phyloP scores from a whole-genome alignment of 2,888 invertebrate genomes.

The Lasioglossum malachurum region DNA sequence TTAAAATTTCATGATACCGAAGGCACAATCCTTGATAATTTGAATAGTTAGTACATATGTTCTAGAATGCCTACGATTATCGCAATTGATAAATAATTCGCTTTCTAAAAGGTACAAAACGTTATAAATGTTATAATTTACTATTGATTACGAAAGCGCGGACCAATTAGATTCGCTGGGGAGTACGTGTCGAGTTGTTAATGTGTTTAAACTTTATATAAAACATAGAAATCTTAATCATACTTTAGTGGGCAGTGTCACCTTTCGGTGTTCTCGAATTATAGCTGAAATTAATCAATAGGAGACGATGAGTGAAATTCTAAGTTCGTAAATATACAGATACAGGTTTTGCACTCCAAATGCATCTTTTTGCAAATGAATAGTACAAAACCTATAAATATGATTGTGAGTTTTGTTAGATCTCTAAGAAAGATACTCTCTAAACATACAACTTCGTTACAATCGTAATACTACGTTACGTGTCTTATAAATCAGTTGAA shows the following conservation, averaged over 20 bases:
- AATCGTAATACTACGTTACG: not conserved
- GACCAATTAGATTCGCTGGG: not conserved
- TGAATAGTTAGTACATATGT: not conserved
- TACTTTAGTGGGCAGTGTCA: not conserved
- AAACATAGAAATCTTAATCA: not conserved
- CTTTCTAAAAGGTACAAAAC: constrained; percentile 23
- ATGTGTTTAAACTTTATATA: not conserved
- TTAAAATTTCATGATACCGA: constrained; percentile 22
- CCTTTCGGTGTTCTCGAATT: constrained; percentile 3
- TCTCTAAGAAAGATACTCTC: not conserved
- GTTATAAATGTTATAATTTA: constrained; percentile 35
- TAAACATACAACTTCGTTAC: not conserved
- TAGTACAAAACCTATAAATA: not conserved
- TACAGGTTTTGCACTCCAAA: not conserved
- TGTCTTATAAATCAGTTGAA: not conserved
- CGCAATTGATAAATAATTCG: constrained; percentile 41
- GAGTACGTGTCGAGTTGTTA: not conserved
- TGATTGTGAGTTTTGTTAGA: not conserved
- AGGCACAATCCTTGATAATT: constrained; percentile 7
- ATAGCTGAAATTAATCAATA: not conserved
- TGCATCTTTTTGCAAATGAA: no score
- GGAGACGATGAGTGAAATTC: not conserved
- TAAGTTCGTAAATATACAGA: not conserved
- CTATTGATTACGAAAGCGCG: constrained; percentile 37
- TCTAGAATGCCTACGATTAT: constrained; percentile 18